Conservation (phyloP, 1,140 invertebrate species). For the Drusus annulatus region DNA sequence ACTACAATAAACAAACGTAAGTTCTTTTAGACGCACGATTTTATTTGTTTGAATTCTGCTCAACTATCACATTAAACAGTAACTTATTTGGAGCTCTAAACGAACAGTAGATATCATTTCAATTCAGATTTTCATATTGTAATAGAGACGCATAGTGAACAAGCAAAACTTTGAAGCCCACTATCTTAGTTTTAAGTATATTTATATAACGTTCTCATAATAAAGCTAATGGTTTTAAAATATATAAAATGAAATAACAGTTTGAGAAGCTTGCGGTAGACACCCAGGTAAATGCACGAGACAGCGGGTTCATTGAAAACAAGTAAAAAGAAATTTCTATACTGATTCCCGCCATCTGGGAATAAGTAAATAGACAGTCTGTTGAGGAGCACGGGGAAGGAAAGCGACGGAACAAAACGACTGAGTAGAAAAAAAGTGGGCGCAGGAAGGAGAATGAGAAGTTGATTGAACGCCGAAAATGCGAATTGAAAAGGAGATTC, state of each 20-base stretch:
- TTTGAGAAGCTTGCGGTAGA: conserved; percentile 29
- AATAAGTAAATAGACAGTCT: conserved; percentile 56
- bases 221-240: not conserved
- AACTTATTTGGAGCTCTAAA: too few species aligned
- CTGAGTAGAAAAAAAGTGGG: conserved; percentile 46
- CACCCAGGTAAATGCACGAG: conserved; percentile 44
- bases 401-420: conserved; percentile 45
- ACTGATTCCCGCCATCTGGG: conserved; percentile 48
- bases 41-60: too few species aligned
- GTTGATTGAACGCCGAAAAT: conserved; percentile 57
- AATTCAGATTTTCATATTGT: too few species aligned
- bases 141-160: too few species aligned
- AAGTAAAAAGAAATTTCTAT: conserved; percentile 43
- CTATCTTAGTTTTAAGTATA: too few species aligned
- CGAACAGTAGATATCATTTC: too few species aligned
- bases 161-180: too few species aligned
- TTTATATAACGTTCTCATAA: too few species aligned
- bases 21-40: too few species aligned
- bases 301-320: conserved; percentile 44
- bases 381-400: not conserved
- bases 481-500: conserved; percentile 37
- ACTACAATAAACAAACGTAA: too few species aligned
- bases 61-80: too few species aligned
- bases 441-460: conserved; percentile 51
- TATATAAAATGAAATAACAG: conserved; percentile 10